Evolutionary conservation across 92 coral and sea anemone species (phyloP), one percentile per base, ranked within the genome.

Genomic region (Actinernus sp.): DNA sequence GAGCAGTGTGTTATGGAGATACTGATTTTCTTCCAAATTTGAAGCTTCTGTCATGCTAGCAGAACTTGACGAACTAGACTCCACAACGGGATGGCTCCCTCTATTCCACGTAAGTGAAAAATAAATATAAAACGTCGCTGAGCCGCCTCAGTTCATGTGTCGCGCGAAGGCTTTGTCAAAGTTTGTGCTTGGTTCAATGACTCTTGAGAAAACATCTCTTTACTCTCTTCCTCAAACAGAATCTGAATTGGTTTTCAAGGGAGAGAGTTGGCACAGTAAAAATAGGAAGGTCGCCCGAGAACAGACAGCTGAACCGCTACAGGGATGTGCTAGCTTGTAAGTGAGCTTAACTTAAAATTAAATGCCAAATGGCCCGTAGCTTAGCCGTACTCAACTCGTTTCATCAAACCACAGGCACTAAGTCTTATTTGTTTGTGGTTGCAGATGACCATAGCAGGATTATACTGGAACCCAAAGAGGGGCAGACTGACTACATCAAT

Each of bases 301-400:
- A 94, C 85, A 86, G 92, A 58, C 83, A 55, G 23, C 77, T 83
- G 1, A 94, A 94, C 68, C 91, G 98, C 57, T 94, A 94, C 78
- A 85, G 98, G 55, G 98, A 94, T 62, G 98, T 94, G 58, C 74
- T 94, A 43, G 97, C 98, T 55, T 94, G 98, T 94, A 88, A 85
- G 98, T 94, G 30, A 30, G 31, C 41, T 30, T 10, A 25, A 45
- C 9, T 34, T 34, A 6, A 18, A 27, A n/a, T 37, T 38, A 31
- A 26, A 8, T 14, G 41, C 14, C 41, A 34, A 34, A 6, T 34
- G n/a, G n/a, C n/a, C n/a, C n/a, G 11, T 38, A 10, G n/a, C 44
- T 10, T 38, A 10, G 44, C 44, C 44, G n/a, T 30, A 24, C 62
- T 11, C 17, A 13, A 18, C 11, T 18, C 21, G 26, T 8, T 29